Evolutionary conservation across 2,888 invertebrate species (phyloP).

Genomic region (Willowsia nigromaculata): DNA sequence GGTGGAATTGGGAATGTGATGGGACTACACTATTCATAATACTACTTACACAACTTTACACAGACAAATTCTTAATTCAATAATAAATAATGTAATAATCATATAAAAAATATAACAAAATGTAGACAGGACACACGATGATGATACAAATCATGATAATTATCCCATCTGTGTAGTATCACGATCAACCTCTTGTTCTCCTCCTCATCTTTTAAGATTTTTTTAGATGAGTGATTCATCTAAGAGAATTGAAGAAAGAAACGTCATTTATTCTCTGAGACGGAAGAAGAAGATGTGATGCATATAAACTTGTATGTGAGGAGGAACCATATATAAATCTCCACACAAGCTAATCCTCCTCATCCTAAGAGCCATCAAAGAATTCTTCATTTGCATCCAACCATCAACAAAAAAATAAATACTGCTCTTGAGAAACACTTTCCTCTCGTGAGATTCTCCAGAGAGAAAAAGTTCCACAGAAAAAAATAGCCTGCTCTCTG

Average conservation of each 20-base stretch:
- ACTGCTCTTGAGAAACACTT: neutral
- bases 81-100: neutral
- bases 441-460: neutral
- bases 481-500: no score
- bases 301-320: slow-evolving; percentile 6
- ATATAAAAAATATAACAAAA: neutral
- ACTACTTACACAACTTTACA: neutral
- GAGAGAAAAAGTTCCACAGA: neutral
- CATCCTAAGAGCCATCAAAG: neutral
- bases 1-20: neutral
- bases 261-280: neutral
- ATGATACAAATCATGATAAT: neutral
- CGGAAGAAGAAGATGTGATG: neutral
- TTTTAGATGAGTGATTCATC: neutral
- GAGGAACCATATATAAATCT: neutral
- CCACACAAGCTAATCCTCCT: neutral
- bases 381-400: slow-evolving; percentile 3
- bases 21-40: neutral
- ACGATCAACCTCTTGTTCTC: neutral
- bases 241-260: neutral
- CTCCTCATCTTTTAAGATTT: neutral
- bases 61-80: neutral
- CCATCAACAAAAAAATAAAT: slow-evolving; percentile 12
- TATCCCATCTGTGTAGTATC: slow-evolving; percentile 1
- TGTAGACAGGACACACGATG: neutral